phyloP scores from a whole-genome alignment of 2,113 vertebrate species.

The Egretta garzetta region DNA sequence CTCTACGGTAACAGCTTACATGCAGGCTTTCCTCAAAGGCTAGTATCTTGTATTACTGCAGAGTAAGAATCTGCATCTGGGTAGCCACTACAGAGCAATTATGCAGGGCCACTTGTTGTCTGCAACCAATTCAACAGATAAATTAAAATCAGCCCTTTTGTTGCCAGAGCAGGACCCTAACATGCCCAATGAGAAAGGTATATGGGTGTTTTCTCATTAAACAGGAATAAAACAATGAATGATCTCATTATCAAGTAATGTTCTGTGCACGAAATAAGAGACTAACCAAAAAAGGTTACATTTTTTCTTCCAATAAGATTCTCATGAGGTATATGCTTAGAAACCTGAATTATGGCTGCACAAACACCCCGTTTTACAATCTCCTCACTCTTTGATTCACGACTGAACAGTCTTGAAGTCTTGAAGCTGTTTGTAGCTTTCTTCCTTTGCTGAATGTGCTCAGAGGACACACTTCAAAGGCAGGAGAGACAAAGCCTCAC shows the following conservation, averaged over 20 bases:
- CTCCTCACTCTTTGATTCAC: neutral
- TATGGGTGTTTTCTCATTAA: neutral
- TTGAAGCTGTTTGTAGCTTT: neutral
- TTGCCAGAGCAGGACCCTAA: neutral
- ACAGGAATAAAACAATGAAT: neutral
- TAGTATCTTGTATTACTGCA: neutral
- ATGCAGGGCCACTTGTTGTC: neutral
- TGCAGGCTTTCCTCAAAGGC: neutral
- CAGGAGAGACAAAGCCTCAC: neutral
- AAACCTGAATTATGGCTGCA: neutral
- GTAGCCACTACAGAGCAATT: neutral
- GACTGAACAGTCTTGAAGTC: neutral
- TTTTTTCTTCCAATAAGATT: neutral
- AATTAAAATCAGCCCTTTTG: neutral
- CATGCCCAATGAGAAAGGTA: neutral
- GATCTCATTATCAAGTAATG: neutral
- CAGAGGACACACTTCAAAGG: neutral
- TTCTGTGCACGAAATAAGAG: neutral
- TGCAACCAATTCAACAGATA: neutral
- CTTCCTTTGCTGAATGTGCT: neutral
- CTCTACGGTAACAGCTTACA: neutral
- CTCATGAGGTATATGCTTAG: neutral
- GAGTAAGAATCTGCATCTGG: neutral
- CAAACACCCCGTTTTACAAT: neutral
- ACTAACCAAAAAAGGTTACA: neutral